Conservation (phyloP, 2,797 vertebrate genomes). For the Poliocrania exsul region DNA sequence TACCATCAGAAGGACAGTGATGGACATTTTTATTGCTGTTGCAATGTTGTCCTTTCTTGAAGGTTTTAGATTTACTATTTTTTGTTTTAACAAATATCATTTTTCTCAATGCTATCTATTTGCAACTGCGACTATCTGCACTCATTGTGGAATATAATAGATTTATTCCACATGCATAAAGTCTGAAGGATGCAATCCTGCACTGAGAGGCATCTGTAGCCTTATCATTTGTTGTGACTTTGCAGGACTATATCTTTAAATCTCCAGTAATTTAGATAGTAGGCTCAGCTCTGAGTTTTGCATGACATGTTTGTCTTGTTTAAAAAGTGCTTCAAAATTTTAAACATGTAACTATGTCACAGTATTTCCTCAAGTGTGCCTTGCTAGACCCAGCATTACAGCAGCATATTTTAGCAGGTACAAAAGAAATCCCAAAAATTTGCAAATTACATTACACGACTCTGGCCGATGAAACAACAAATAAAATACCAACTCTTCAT, state of each 20-base stretch:
- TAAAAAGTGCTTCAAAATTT: background rate
- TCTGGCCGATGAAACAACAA: background rate
- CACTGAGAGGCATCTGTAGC: background rate
- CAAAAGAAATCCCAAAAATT: background rate
- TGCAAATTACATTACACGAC: background rate
- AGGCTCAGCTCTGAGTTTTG: background rate
- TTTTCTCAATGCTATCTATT: background rate
- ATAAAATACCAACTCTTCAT: slow-evolving; percentile 73
- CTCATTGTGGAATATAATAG: background rate
- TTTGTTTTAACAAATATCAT: background rate
- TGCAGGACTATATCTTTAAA: background rate
- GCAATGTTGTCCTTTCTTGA: background rate
- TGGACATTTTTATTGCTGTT: background rate
- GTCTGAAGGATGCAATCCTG: background rate
- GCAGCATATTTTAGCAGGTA: background rate
- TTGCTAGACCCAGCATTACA: background rate
- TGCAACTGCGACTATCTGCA: background rate
- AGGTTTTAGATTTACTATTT: background rate
- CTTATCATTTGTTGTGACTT: background rate
- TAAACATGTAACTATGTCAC: background rate
- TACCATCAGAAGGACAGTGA: background rate
- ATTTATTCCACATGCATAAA: background rate
- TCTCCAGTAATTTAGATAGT: background rate
- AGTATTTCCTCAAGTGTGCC: background rate
- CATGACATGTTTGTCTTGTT: background rate